Base-by-base conservation (phyloP, 2,113 vertebrate genomes). In the Sylvilagus bachmani region DNA sequence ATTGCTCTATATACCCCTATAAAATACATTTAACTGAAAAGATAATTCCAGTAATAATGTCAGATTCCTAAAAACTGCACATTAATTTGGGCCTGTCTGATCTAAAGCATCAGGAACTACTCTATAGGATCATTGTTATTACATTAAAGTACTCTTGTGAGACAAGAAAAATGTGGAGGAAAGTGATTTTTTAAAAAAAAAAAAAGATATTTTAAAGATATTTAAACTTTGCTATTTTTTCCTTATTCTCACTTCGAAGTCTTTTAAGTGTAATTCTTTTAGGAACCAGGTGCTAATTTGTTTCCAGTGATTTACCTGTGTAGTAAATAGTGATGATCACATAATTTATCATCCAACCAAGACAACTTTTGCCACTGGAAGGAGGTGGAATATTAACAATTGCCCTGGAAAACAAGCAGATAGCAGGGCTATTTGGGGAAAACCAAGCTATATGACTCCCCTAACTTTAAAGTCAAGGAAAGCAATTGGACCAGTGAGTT, bases 11-110 rank as follows among this genome's bases (percentile, higher is more conserved):
- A 98, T 98, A 98, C 97, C 97, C 95, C 97, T 98, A 98, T 98
- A 98, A 99, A 98, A 98, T 98, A 98, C 79, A 53, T 98, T 98
- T 98, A 98, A 98, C 98, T 98, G 98, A 98, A 98, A 98, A 98
- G 98, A 98, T 98, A 98, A 99, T 98, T 98, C 98, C 96, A 97
- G 98, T 98, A 98, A 98, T 98, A 98, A 99, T 98, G 98, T 98
- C 98, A 98, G 97, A 98, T 98, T 98, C 97, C 97, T 98, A 98
- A 98, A 98, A 98, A 98, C 95, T 97, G 97, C 97, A 97, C 98
- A 98, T 99, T 98, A 98, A 98, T 99, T 98, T 98, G 93, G 94
- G 96, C 98, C 95, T 95, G 87, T 97, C 97, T 97, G 95, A 97
- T 97, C 96, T 97, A 98, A 98, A 97, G 95, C 96, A 92, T 89